Evolutionary conservation across 2,888 invertebrate species (phyloP).

Genomic region (Pseudococcus longispinus): DNA sequence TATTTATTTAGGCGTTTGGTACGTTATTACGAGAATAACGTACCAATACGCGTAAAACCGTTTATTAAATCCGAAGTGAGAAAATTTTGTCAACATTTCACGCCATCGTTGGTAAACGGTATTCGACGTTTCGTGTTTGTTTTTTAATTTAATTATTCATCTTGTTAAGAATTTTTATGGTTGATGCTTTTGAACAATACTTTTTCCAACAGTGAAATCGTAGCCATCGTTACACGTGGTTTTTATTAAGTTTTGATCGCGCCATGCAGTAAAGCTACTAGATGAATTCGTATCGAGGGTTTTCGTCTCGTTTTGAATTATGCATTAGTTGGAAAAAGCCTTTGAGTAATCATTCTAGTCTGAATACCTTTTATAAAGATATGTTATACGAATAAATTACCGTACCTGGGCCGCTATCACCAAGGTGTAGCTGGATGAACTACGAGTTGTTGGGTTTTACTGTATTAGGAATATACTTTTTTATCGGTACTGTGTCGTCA

Average conservation of each 20-base stretch:
- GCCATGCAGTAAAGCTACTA: not conserved
- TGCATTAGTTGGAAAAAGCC: not conserved
- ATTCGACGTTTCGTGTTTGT: not conserved
- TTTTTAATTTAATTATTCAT: conserved; percentile 15
- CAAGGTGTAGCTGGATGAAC: not conserved
- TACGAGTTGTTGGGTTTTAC: not conserved
- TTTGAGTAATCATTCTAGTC: conserved; percentile 9
- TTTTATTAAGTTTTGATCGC: not conserved
- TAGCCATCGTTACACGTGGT: not conserved
- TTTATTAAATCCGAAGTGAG: not conserved
- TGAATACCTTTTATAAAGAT: not conserved
- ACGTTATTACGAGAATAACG: not conserved
- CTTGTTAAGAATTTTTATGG: conserved; percentile 1
- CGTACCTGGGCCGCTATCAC: not conserved
- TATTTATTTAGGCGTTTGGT: not conserved
- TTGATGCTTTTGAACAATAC: conserved; percentile 31
- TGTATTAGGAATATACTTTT: not conserved
- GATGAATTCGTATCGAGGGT: not conserved
- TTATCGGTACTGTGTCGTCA: not conserved
- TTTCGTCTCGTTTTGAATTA: not conserved
- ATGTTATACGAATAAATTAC: not conserved
- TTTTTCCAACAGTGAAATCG: conserved; percentile 7
- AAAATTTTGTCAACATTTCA: conserved; percentile 20
- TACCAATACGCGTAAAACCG: not conserved
- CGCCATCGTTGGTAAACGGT: not conserved